A percentile compares a stretch with the other conserved stretches of the same genome.
Conservation (phyloP, 2,888 invertebrate genomes). For the Drosophila acutilabella region DNA sequence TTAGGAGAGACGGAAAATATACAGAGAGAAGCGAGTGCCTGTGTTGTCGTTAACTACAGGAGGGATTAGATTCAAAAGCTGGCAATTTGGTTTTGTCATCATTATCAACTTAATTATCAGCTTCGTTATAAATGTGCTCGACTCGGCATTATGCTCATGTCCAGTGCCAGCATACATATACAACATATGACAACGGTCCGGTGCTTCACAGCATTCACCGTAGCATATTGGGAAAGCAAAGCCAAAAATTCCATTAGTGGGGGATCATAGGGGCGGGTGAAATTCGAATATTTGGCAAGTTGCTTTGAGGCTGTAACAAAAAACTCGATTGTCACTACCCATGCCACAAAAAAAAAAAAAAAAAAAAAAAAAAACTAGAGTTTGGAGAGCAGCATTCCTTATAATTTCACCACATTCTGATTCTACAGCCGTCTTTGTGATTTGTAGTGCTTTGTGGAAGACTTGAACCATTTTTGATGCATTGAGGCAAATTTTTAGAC, state of each 20-base stretch:
- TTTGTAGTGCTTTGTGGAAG: conserved; percentile 52
- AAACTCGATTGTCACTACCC: conserved; percentile 34
- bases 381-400: conserved; percentile 38
- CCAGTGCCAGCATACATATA: conserved; percentile 10
- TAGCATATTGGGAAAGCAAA: conserved; percentile 7
- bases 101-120: conserved; percentile 47
- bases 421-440: conserved; percentile 25
- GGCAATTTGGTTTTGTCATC: conserved; percentile 28
- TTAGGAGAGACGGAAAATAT: conserved; percentile 3
- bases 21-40: not conserved
- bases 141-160: conserved; percentile 18
- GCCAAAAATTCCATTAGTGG: conserved; percentile 9
- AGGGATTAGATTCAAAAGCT: conserved; percentile 8
- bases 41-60: conserved; percentile 2
- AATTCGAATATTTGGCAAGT: conserved; percentile 6
- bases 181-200: conserved; percentile 15
- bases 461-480: conserved; percentile 39
- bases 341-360: conserved; percentile 18
- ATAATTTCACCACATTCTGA: conserved; percentile 45
- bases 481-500: not conserved
- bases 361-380: conserved; percentile 38
- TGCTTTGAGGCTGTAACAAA: conserved; percentile 8
- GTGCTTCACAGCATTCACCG: conserved; percentile 6
- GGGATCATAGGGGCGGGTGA: not conserved
- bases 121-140: conserved; percentile 29